phyloP scores from a whole-genome alignment of 23 tunicate species.

The Trididemnum nubilum region DNA sequence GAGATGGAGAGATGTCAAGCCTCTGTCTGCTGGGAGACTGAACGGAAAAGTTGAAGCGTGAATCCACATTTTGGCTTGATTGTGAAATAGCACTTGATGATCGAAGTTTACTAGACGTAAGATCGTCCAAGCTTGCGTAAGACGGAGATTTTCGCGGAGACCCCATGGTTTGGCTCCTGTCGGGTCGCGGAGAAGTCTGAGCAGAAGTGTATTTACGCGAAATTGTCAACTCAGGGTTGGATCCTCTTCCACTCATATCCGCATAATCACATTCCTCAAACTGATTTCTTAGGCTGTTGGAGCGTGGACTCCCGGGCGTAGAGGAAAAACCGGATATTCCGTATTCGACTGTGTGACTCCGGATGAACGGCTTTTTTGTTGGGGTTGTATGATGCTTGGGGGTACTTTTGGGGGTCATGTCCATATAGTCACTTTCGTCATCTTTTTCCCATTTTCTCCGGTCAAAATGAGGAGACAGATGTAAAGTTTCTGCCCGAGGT shows the following conservation, averaged over 20 bases:
- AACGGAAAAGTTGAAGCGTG: neutral
- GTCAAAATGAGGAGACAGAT: no score
- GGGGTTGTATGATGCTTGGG: neutral
- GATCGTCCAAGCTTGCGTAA: neutral
- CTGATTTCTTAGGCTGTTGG: neutral
- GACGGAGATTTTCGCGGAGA: neutral
- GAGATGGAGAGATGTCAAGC: neutral
- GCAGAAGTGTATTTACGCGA: neutral
- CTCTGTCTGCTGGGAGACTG: neutral
- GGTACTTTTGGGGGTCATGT: slow-evolving; percentile 55
- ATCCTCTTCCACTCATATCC: slow-evolving; percentile 29
- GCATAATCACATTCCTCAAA: slow-evolving; percentile 44
- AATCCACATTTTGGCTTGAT: neutral
- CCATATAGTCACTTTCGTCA: slow-evolving; percentile 48
- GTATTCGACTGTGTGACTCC: neutral
- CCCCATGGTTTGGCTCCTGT: neutral
- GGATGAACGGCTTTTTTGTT: neutral
- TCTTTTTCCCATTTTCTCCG: slow-evolving; percentile 13
- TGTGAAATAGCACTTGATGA: neutral
- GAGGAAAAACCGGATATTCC: neutral
- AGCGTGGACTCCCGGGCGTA: neutral
- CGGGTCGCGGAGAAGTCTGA: neutral
- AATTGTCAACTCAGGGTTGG: neutral
- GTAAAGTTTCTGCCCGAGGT: no score
- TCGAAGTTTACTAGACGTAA: neutral